Evolutionary conservation across 1,140 invertebrate genomes (phyloP).

Genomic region (Lepidurus couesii): DNA sequence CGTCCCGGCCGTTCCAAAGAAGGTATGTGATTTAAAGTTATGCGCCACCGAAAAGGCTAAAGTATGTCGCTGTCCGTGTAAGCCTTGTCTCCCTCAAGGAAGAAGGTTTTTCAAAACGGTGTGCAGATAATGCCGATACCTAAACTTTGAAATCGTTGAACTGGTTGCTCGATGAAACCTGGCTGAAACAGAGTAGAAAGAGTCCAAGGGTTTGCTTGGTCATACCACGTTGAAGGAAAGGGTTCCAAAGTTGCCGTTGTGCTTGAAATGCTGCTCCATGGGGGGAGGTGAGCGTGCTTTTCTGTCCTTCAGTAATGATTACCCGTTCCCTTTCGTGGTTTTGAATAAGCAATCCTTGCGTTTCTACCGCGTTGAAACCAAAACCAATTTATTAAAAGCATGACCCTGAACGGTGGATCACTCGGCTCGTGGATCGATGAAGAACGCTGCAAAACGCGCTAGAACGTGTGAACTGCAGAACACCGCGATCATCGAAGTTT

Average conservation of each 20-base stretch:
- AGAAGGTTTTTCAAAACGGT: background rate
- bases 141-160: too few species aligned
- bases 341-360: slow-evolving; percentile 5
- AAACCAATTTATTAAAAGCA: background rate
- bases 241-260: background rate
- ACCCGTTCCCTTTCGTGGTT: background rate
- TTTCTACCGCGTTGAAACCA: slow-evolving; percentile 28
- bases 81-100: slow-evolving; percentile 4
- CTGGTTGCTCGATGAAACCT: too few species aligned
- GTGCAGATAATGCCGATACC: too few species aligned
- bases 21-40: background rate
- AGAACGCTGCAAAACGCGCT: slow-evolving; percentile 70
- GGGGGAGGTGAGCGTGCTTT: background rate
- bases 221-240: background rate
- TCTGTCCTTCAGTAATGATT: background rate
- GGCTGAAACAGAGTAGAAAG: slow-evolving; percentile 3
- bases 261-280: background rate
- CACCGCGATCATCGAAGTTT: slow-evolving; percentile 71
- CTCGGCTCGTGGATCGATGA: slow-evolving; percentile 72
- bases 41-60: slow-evolving; percentile 4
- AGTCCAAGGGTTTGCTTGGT: background rate
- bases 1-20: background rate
- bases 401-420: slow-evolving; percentile 55
- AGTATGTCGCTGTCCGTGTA: slow-evolving; percentile 4
- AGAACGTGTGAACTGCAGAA: slow-evolving; percentile 72